Evolutionary conservation across 2,888 invertebrate species (phyloP).

Genomic region (Rugalucina vietnamica): DNA sequence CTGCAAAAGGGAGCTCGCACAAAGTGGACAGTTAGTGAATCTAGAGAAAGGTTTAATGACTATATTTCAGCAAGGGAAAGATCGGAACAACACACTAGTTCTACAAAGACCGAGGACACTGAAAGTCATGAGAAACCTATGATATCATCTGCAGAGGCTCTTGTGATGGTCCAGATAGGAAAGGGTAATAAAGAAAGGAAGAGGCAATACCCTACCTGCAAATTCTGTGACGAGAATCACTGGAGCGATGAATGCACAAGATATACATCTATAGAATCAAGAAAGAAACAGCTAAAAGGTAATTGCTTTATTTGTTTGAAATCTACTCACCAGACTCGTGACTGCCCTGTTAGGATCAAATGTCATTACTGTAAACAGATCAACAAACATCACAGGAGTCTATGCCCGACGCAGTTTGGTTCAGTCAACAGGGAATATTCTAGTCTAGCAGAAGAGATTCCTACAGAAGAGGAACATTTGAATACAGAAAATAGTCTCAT

Average conservation of each 20-base stretch:
- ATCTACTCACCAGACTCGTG: background rate
- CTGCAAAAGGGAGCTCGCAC: background rate
- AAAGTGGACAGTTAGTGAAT: background rate
- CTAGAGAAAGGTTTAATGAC: background rate
- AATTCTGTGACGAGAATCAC: background rate
- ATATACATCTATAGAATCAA: background rate
- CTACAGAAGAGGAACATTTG: background rate
- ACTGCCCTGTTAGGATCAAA: background rate
- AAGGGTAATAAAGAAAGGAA: no score
- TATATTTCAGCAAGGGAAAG: background rate
- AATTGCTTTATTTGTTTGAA: slow-evolving; percentile 10
- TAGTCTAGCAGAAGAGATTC: background rate
- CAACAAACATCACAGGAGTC: background rate
- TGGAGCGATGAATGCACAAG: background rate
- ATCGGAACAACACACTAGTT: background rate
- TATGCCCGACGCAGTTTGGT: background rate
- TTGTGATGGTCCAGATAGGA: no score
- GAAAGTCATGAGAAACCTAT: background rate
- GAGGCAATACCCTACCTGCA: no score
- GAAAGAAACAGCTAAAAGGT: background rate
- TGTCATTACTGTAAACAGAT: background rate
- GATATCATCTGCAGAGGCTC: background rate
- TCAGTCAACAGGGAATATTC: background rate
- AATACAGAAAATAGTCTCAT: slow-evolving; percentile 28
- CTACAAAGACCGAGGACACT: background rate